Evolutionary conservation across 2,113 vertebrate genomes (phyloP), one percentile per base, ranked within the genome.

Genomic region (Tichodroma muraria): DNA sequence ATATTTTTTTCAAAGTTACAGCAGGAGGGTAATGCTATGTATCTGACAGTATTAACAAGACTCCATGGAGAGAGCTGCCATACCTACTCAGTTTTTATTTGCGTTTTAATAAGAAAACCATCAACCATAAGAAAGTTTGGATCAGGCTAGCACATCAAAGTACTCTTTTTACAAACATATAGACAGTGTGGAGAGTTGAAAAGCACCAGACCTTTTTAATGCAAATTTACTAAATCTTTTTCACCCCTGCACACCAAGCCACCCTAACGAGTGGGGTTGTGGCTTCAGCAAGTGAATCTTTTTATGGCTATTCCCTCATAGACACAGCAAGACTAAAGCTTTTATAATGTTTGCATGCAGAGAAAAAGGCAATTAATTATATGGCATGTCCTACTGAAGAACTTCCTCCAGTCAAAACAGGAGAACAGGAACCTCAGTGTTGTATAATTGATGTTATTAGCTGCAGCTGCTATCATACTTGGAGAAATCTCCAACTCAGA

Each of bases 401-500:
- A 47, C 71, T 59, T 76, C 11, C 50, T 84, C 35, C 60, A 35
- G n/a, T 59, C 59, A 45, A n/a, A 80, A 56, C 1, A 80, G 42
- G 45, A 94, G 71, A 92, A 77, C 57, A 82, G 42, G 82, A 92
- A 40, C 40, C n/a, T 94, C 82, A 54, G 52, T 37, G 21, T n/a
- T 76, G 24, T 45, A 78, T 44, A 85, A 93, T 83, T 54, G 71
- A 79, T 77, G 80, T 80, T 90, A 80, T 33, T 53, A 79, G 64
- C 73, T 82, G 64, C 75, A 85, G 82, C 87, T 95, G 85, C 61
- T 80, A 69, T 85, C 60, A 44, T 66, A 79, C 38, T 71, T 70
- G 45, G 45, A 94, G 61, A 65, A 89, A 45, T 70, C 86, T 93
- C 54, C 89, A 86, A 64, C 60, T 75, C 85, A 61, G 82, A 90